Evolutionary conservation across 2,113 vertebrate species (phyloP).

Genomic region (Electrona antarctica): DNA sequence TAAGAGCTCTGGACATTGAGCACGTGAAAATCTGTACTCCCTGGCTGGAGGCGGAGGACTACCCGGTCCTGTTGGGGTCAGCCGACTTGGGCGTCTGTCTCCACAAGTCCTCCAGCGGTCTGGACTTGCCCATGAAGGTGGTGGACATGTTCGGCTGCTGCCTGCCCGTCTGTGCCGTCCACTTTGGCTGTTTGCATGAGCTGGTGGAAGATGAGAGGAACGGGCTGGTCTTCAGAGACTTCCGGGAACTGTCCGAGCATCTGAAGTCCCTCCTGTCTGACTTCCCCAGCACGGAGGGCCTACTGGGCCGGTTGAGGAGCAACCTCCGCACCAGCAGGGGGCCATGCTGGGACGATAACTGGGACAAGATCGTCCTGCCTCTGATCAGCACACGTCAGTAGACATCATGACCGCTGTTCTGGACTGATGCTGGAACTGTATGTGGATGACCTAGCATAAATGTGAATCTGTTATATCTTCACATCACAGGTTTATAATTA

Average conservation of each 20-base stretch:
- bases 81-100: conserved; percentile 95
- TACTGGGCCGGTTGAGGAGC: conserved; percentile 81
- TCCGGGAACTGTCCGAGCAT: conserved; percentile 83
- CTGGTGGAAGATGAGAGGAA: conserved; percentile 91
- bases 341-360: conserved; percentile 89
- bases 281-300: conserved; percentile 76
- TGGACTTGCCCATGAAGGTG: conserved; percentile 99
- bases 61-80: conserved; percentile 91
- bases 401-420: too few species aligned
- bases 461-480: too few species aligned
- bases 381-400: conserved; percentile 62
- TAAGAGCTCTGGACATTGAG: conserved; percentile 77
- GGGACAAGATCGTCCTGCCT: conserved; percentile 87
- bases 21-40: conserved; percentile 91
- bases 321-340: conserved; percentile 78
- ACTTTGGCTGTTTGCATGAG: conserved; percentile 89
- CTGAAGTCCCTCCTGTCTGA: conserved; percentile 87
- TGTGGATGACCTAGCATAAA: too few species aligned
- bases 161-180: conserved; percentile 91
- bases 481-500: too few species aligned
- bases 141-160: conserved; percentile 99
- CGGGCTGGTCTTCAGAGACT: conserved; percentile 86
- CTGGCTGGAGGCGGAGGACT: conserved; percentile 95
- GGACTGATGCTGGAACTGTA: too few species aligned
- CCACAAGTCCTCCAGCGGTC: conserved; percentile 93